These are phyloP conservation scores for Chitala chitala DNA, from an alignment of 2,113 vertebrate species.

Conservation along the genomic window DNA sequence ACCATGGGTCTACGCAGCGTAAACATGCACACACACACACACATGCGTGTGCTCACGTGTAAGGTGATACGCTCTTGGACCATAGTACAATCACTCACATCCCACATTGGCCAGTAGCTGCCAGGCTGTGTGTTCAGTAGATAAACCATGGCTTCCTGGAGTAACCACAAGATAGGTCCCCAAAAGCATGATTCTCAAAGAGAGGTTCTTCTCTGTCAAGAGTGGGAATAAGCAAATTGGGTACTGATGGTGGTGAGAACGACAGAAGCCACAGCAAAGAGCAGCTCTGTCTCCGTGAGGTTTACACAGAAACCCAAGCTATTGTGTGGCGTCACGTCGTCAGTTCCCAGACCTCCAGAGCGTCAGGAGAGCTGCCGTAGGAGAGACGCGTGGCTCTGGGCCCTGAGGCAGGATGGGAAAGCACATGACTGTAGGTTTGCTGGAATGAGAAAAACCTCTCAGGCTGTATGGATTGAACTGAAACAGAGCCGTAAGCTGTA, in stretches of 20 bases:
- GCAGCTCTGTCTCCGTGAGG: not conserved
- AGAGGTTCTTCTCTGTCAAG: not conserved
- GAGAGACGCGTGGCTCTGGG: not conserved
- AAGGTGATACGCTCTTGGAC: too few relatives aligned
- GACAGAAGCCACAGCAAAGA: not conserved
- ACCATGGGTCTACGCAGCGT: not conserved
- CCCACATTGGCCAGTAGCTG: not conserved
- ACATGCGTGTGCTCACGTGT: conserved; percentile 10
- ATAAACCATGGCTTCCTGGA: not conserved
- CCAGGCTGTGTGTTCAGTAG: not conserved
- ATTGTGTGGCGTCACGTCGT: not conserved
- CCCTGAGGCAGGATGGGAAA: not conserved
- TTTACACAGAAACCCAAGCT: not conserved
- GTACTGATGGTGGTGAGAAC: not conserved
- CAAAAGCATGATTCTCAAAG: not conserved
- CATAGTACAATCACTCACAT: not conserved
- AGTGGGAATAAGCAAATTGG: not conserved
- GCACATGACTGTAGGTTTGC: not conserved
- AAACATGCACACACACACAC: conserved; percentile 20
- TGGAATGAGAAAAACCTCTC: not conserved
- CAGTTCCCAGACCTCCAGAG: too few relatives aligned
- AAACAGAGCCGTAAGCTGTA: not conserved
- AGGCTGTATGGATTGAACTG: not conserved
- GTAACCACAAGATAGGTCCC: not conserved
- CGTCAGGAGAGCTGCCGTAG: not conserved